These are phyloP conservation scores for Pelusios castaneus DNA, from an alignment of 2,113 vertebrate genomes.

Conservation along the genomic window DNA sequence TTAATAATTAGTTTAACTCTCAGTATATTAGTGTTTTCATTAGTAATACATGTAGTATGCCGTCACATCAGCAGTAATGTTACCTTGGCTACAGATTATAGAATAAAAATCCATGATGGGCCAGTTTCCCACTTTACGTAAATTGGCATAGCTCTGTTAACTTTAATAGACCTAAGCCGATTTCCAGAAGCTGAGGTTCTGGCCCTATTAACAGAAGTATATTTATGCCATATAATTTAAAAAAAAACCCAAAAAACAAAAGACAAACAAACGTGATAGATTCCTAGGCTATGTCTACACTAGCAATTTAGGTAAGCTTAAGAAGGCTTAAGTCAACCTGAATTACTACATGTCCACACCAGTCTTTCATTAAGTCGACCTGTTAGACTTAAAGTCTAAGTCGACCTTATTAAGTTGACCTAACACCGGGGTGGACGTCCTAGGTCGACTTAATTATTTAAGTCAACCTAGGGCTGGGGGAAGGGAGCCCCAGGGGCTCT, in stretches of 20 bases:
- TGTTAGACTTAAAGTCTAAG: no score
- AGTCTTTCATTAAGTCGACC: no score
- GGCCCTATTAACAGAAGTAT: neutral
- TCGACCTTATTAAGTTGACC: no score
- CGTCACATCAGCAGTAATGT: neutral
- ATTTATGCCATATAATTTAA: neutral
- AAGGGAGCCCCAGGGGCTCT: no score
- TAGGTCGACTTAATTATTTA: no score
- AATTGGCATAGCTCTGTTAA: neutral
- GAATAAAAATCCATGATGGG: neutral
- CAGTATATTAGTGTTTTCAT: neutral
- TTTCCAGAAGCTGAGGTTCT: neutral
- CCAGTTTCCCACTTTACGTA: neutral
- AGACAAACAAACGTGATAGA: neutral
- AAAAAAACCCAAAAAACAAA: no score
- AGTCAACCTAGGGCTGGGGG: no score
- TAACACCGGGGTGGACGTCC: no score
- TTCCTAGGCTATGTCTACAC: no score
- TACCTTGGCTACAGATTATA: neutral
- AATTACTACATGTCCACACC: no score
- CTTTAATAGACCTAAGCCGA: neutral
- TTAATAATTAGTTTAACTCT: conserved; percentile 16
- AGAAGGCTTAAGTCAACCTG: no score
- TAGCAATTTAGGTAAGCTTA: no score
- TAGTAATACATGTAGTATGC: neutral